A percentile compares a stretch with the other conserved stretches of the same genome.
phyloP scores from a whole-genome alignment of 1,140 invertebrate species.

The Globodera rostochiensis region DNA sequence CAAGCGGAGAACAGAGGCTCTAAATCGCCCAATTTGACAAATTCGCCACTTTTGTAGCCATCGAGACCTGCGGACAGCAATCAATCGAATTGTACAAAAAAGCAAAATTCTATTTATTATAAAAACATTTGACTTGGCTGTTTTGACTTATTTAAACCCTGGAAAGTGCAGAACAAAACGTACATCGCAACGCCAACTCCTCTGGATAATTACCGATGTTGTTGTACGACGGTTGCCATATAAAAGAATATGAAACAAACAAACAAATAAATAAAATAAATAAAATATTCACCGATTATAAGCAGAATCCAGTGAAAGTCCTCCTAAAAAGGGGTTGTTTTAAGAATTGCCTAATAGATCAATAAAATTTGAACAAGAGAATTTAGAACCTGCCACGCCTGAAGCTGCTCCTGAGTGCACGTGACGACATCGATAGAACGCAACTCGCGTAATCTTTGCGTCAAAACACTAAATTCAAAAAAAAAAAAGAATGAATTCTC shows the following conservation, averaged over 20 bases:
- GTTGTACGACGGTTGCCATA: conserved; percentile 2
- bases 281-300: conserved; percentile 6
- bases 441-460: conserved; percentile 16
- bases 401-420: conserved; percentile 10
- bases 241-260: conserved; percentile 1
- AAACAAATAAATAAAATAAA: not conserved
- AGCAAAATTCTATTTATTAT: not conserved
- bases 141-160: too few relatives aligned
- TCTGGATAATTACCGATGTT: conserved; percentile 25
- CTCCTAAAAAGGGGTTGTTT: conserved; percentile 1
- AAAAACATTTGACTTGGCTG: too few relatives aligned
- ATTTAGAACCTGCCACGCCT: conserved; percentile 9
- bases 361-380: not conserved
- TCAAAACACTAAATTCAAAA: conserved; percentile 17
- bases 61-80: conserved; percentile 12
- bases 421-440: not conserved
- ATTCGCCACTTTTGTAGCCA: conserved; percentile 33
- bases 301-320: conserved; percentile 32
- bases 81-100: not conserved
- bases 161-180: not conserved
- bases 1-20: conserved; percentile 24
- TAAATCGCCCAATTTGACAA: conserved; percentile 25
- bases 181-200: conserved; percentile 30
- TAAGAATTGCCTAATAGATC: not conserved
- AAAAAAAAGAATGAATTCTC: not conserved